Conservation (phyloP, 2,113 vertebrate genomes). For the Periophthalmus modestus region DNA sequence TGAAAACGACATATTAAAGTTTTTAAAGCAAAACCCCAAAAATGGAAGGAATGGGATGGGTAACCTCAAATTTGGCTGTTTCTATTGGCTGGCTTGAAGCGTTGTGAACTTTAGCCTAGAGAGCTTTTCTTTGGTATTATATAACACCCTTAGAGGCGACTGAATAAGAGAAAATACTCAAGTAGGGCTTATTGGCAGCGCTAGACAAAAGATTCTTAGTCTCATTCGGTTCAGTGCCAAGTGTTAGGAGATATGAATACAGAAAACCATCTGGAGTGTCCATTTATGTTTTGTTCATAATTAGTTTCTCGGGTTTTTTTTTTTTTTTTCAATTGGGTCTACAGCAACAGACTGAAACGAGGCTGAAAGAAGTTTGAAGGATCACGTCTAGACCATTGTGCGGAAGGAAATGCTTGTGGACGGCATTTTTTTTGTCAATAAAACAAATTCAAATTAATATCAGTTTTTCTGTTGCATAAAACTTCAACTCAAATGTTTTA, state of each 20-base stretch:
- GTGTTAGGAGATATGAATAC: slow-evolving; percentile 18
- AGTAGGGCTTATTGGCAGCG: slow-evolving; percentile 39
- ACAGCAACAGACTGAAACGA: neutral
- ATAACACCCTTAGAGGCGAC: slow-evolving; percentile 32
- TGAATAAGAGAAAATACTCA: slow-evolving; percentile 22
- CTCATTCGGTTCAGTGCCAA: slow-evolving; percentile 10
- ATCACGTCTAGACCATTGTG: neutral
- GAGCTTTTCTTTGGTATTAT: slow-evolving; percentile 31
- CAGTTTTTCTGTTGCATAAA: too few species aligned
- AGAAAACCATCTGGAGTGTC: neutral
- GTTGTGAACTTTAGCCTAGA: slow-evolving; percentile 35
- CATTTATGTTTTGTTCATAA: slow-evolving; percentile 16
- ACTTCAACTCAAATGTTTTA: too few species aligned
- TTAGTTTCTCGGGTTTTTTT: neutral
- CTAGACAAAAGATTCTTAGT: slow-evolving; percentile 34
- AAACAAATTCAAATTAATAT: too few species aligned
- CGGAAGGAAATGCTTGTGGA: neutral
- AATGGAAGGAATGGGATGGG: slow-evolving; percentile 16
- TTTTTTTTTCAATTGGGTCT: neutral
- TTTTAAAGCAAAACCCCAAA: slow-evolving; percentile 16
- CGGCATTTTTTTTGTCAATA: neutral
- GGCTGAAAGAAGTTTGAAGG: neutral
- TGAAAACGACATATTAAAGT: slow-evolving; percentile 19
- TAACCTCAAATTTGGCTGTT: slow-evolving; percentile 7
- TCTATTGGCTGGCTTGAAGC: slow-evolving; percentile 7